Conservation (phyloP, 1,140 invertebrate genomes). For the Mizuhopecten yessoensis region DNA sequence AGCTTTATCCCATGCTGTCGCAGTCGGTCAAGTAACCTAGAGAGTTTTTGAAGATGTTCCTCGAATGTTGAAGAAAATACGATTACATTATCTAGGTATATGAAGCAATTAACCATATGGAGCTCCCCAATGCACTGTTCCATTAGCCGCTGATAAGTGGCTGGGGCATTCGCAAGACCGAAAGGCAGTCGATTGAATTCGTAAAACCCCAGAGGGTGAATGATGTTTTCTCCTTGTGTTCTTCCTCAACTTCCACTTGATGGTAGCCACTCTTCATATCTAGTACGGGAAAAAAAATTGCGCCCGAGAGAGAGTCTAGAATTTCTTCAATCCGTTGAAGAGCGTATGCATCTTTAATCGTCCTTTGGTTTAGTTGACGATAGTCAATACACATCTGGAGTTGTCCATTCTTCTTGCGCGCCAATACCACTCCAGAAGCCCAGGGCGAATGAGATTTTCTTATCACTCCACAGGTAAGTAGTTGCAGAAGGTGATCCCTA, state of each 20-base stretch:
- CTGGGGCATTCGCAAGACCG: conserved; percentile 65
- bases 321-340: conserved; percentile 60
- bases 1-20: conserved; percentile 64
- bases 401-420: conserved; percentile 69
- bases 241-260: conserved; percentile 79
- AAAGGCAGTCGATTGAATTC: conserved; percentile 63
- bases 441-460: conserved; percentile 56
- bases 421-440: conserved; percentile 59
- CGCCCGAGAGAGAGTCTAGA: conserved; percentile 60
- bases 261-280: conserved; percentile 75
- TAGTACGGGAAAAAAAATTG: conserved; percentile 68
- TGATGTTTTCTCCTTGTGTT: conserved; percentile 59
- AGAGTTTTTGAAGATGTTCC: conserved; percentile 58
- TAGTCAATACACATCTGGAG: conserved; percentile 71
- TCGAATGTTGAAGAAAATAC: conserved; percentile 60
- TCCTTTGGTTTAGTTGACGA: conserved; percentile 63
- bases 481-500: conserved; percentile 47
- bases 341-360: conserved; percentile 64
- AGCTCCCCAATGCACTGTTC: conserved; percentile 60
- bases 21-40: no score
- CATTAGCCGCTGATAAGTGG: conserved; percentile 72
- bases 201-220: conserved; percentile 62
- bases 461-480: conserved; percentile 51
- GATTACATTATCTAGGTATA: conserved; percentile 71
- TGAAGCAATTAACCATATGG: no score